phyloP scores from a whole-genome alignment of 1,140 invertebrate species.

The Pentalonia nigronervosa region DNA sequence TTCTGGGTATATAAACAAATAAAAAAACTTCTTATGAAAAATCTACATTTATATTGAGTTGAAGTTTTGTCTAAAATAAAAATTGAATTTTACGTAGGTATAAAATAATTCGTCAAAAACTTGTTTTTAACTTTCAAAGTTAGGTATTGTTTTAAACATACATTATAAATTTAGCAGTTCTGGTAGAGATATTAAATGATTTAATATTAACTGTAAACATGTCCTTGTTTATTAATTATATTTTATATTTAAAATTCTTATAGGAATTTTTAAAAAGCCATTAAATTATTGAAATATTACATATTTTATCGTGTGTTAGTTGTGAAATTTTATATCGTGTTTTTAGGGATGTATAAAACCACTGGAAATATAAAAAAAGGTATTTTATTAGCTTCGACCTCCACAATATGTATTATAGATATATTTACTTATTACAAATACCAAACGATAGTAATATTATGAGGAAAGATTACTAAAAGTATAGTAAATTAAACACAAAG shows the following conservation, averaged over 20 bases:
- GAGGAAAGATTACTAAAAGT: background rate
- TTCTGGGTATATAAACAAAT: background rate
- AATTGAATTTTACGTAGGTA: background rate
- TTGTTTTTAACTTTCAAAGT: slow-evolving; percentile 6
- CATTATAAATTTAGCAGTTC: background rate
- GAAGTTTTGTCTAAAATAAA: background rate
- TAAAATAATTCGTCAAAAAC: slow-evolving; percentile 20
- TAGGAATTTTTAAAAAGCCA: background rate
- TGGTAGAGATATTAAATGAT: background rate
- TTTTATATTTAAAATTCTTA: background rate
- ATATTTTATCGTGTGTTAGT: background rate
- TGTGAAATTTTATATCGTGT: background rate
- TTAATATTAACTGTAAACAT: background rate
- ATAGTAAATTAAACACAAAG: background rate
- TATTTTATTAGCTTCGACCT: slow-evolving; percentile 1
- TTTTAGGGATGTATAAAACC: background rate
- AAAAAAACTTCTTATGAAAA: slow-evolving; percentile 13
- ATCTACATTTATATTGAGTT: slow-evolving; percentile 41
- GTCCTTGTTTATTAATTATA: background rate
- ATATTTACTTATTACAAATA: background rate
- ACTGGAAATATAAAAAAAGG: background rate
- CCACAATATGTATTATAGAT: background rate
- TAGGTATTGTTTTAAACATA: background rate
- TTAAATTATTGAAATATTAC: background rate
- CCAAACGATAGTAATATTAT: background rate